Percentiles rank a stretch among this genome's conserved stretches.
phyloP scores from a whole-genome alignment of 2,113 vertebrate species.

The Euleptes europaea region DNA sequence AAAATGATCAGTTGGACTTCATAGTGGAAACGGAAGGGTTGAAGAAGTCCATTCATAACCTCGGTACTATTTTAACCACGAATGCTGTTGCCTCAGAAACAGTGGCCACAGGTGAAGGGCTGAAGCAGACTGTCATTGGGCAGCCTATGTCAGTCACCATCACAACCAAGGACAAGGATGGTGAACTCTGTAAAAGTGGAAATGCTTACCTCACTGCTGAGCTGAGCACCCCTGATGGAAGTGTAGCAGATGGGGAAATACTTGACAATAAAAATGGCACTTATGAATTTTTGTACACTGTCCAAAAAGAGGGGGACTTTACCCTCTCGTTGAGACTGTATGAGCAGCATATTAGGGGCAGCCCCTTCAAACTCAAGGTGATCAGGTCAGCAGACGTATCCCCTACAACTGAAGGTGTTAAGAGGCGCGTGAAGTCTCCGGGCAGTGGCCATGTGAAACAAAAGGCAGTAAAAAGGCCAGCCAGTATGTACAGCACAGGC shows the following conservation, averaged over 20 bases:
- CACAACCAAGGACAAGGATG: constrained; percentile 95
- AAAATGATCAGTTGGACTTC: constrained; percentile 94
- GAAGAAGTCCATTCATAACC: constrained; percentile 95
- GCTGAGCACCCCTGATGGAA: constrained; percentile 85
- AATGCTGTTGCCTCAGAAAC: constrained; percentile 93
- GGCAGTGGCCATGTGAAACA: constrained; percentile 91
- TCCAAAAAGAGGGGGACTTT: constrained; percentile 89
- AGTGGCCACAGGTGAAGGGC: constrained; percentile 90
- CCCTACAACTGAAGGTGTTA: constrained; percentile 83
- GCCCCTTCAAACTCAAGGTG: constrained; percentile 92
- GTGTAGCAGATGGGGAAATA: constrained; percentile 87
- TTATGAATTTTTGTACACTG: constrained; percentile 91
- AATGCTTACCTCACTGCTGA: constrained; percentile 89
- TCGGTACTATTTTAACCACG: constrained; percentile 92
- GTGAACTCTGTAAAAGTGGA: constrained; percentile 93
- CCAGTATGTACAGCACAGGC: constrained; percentile 95
- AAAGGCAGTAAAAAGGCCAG: constrained; percentile 91
- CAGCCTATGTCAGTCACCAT: constrained; percentile 90
- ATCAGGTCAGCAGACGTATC: constrained; percentile 87
- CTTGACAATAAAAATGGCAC: constrained; percentile 97
- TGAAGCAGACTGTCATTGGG: constrained; percentile 89
- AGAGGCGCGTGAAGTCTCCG: constrained; percentile 91
- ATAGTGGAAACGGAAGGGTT: constrained; percentile 92
- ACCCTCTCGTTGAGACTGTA: constrained; percentile 88
- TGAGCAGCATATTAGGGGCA: constrained; percentile 94